Percentiles rank a stretch among this genome's conserved stretches.
Conservation (phyloP, 2,888 invertebrate genomes). For the Chrysina gloriosa region DNA sequence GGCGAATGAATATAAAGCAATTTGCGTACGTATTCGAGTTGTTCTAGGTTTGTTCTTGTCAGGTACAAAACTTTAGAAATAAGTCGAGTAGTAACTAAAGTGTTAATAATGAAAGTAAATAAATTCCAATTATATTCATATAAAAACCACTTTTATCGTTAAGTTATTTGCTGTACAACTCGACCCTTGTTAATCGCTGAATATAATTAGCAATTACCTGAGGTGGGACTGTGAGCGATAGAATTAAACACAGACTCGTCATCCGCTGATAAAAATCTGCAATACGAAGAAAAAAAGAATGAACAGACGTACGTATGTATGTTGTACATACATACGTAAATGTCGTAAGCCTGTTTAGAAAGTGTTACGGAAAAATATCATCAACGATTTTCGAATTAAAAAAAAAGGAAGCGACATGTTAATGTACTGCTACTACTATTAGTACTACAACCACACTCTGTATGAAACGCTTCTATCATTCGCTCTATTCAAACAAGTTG, state of each 20-base stretch:
- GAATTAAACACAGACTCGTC: neutral
- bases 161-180: no score
- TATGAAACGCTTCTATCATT: slow-evolving; percentile 3
- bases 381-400: slow-evolving; percentile 2
- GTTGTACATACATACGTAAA: neutral
- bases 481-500: neutral
- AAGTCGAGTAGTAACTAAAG: no score
- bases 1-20: no score
- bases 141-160: no score
- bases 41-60: no score
- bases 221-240: neutral
- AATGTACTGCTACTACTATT: neutral
- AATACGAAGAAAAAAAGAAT: neutral
- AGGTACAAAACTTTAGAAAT: no score
- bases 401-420: neutral
- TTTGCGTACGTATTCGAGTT: no score
- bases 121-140: no score
- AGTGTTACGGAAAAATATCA: slow-evolving; percentile 31
- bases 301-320: slow-evolving; percentile 1
- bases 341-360: slow-evolving; percentile 20
- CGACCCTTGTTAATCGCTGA: neutral
- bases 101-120: no score
- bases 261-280: slow-evolving; percentile 25
- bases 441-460: neutral
- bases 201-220: slow-evolving; percentile 8